Evolutionary conservation across 1,140 invertebrate genomes (phyloP).

Genomic region (Rhopalosiphum maidis): DNA sequence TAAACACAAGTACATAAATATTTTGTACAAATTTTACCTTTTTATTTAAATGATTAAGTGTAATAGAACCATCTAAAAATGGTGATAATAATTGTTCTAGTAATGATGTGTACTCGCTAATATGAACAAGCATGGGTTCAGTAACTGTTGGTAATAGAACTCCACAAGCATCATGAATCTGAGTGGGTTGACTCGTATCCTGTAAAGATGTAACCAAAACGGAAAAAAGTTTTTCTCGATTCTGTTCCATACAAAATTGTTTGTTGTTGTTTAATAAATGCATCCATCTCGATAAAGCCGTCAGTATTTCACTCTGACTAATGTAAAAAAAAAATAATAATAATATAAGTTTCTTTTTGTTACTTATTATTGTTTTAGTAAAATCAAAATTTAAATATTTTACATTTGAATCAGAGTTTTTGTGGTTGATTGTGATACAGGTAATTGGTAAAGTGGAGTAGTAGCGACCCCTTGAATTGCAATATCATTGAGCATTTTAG

Average conservation of each 20-base stretch:
- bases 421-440: not conserved
- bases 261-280: constrained; percentile 67
- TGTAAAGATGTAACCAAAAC: constrained; percentile 57
- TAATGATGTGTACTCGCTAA: constrained; percentile 53
- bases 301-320: constrained; percentile 74
- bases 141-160: constrained; percentile 70
- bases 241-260: constrained; percentile 59
- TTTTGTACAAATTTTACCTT: constrained; percentile 9
- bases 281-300: constrained; percentile 72
- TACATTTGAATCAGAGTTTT: constrained; percentile 55
- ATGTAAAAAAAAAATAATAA: constrained; percentile 45
- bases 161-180: constrained; percentile 69
- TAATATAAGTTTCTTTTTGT: not conserved
- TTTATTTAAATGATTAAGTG: constrained; percentile 50
- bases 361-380: not conserved
- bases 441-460: constrained; percentile 47
- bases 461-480: constrained; percentile 50
- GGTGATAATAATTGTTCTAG: constrained; percentile 60
- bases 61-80: constrained; percentile 61
- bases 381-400: not conserved
- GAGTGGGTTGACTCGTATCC: constrained; percentile 64
- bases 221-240: constrained; percentile 58
- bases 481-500: constrained; percentile 44
- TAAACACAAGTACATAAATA: not conserved
- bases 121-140: constrained; percentile 67